A percentile compares a stretch with the other conserved stretches of the same genome.
These are phyloP conservation scores for Crypturellus undulatus DNA, from an alignment of 2,113 vertebrate species.

Conservation along the genomic window DNA sequence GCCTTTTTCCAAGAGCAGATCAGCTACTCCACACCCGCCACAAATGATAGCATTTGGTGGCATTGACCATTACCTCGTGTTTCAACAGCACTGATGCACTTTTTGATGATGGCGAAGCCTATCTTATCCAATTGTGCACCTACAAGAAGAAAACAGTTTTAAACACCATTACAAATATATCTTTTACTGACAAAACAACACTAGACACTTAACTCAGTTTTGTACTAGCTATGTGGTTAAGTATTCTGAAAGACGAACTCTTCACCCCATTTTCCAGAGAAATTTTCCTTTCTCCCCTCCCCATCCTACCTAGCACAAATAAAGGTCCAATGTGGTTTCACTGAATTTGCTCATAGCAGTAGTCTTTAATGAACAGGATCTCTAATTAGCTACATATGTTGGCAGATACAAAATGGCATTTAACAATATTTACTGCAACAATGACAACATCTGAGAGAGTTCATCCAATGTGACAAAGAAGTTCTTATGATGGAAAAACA, in stretches of 20 bases:
- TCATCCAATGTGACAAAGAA: slow-evolving; percentile 47
- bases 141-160: slow-evolving; percentile 31
- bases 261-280: background rate
- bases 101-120: slow-evolving; percentile 90
- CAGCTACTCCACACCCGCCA: background rate
- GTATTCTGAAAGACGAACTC: background rate
- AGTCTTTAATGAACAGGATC: slow-evolving; percentile 46
- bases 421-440: slow-evolving; percentile 50
- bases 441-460: slow-evolving; percentile 56
- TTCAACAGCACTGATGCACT: slow-evolving; percentile 92
- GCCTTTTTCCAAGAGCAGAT: background rate
- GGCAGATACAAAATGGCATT: slow-evolving; percentile 44
- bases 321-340: slow-evolving; percentile 4
- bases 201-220: background rate
- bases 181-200: background rate
- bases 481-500: slow-evolving; percentile 25
- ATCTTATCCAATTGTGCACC: slow-evolving; percentile 92
- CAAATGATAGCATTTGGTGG: background rate
- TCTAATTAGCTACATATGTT: slow-evolving; percentile 47
- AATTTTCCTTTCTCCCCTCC: background rate
- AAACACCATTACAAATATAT: background rate
- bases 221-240: too few species aligned
- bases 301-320: background rate
- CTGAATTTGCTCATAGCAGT: slow-evolving; percentile 30
- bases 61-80: slow-evolving; percentile 85